phyloP scores from a whole-genome alignment of 2,113 vertebrate genomes.

The Dipodomys spectabilis region DNA sequence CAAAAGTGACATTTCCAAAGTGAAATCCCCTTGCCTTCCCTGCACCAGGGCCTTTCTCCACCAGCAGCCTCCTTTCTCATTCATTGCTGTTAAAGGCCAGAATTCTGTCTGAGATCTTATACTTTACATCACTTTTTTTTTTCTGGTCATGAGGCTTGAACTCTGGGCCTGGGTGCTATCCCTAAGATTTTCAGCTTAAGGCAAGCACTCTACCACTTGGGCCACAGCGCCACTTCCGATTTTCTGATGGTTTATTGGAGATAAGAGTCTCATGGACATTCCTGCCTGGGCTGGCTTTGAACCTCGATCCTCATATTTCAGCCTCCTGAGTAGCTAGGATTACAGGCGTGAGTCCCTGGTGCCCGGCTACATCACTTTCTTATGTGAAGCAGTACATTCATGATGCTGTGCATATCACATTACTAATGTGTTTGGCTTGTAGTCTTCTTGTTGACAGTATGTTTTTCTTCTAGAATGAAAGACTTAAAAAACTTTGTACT shows the following conservation, averaged over 20 bases:
- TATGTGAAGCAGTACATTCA: neutral
- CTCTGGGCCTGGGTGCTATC: too few species aligned
- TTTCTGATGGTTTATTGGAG: too few species aligned
- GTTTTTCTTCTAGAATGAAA: constrained; percentile 90
- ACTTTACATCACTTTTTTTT: neutral
- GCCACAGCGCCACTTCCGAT: too few species aligned
- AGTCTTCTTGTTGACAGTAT: constrained; percentile 45
- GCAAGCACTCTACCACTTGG: too few species aligned
- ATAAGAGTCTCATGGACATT: too few species aligned
- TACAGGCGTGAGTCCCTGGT: too few species aligned
- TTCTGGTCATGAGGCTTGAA: too few species aligned
- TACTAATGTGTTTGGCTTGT: constrained; percentile 41
- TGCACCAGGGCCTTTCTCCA: neutral
- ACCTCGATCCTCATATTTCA: too few species aligned
- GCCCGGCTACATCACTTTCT: neutral
- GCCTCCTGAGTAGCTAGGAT: too few species aligned
- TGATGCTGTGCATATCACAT: neutral
- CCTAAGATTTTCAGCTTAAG: too few species aligned
- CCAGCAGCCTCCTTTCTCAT: neutral
- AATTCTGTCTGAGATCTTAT: constrained; percentile 31
- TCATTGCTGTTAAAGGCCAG: neutral
- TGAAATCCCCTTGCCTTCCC: neutral
- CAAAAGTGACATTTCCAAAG: neutral
- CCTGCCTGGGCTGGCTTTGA: too few species aligned
- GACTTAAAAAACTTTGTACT: constrained; percentile 90